Evolutionary conservation across 2,113 vertebrate genomes (phyloP), one percentile per base, ranked within the genome.

Genomic region (Chloropsis cyanopogon): DNA sequence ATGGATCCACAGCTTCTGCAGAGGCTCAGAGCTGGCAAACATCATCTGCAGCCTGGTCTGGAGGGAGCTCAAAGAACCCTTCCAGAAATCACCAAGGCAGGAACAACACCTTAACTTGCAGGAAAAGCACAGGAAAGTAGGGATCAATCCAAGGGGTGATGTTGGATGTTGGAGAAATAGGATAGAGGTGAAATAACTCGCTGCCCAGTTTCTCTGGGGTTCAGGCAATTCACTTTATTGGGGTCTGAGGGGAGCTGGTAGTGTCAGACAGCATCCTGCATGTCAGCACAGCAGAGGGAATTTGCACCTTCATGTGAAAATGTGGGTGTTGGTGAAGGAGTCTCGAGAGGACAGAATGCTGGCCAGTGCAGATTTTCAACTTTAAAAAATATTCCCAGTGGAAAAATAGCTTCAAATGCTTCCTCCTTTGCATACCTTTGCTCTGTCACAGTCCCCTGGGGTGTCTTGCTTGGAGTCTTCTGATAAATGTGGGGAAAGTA

Each of bases 401-500:
- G 73, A 44, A 91, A 95, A 92, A 35, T 4, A 46, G 11, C 11
- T 66, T 71, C 42, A 87, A 22, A 64, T 82, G 17, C 13, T 10
- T 56, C n/a, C 14, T 72, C 7, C 23, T 86, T 60, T 71, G 21
- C 25, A 31, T 25, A 53, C 5, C 23, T 77, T 54, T 72, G 41
- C 73, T 78, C 24, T 64, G 41, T 8, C 42, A 54, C 13, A 17
- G 16, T 49, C 35, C 24, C 41, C 41, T 0, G 0, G 33, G 17
- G 7, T 54, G 16, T 31, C 69, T 76, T 82, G 19, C 23, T 42
- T 35, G n/a, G 37, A 72, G 41, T 68, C 28, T 13, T 66, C 25
- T 70, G 35, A n/a, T 47, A 69, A 52, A 56, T 52, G 35, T 25
- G 21, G 13, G 66, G 49, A 82, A 69, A 86, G 66, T 2, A 49